These are phyloP conservation scores for Latheticus oryzae DNA, from an alignment of 2,888 invertebrate genomes.

Conservation along the genomic window DNA sequence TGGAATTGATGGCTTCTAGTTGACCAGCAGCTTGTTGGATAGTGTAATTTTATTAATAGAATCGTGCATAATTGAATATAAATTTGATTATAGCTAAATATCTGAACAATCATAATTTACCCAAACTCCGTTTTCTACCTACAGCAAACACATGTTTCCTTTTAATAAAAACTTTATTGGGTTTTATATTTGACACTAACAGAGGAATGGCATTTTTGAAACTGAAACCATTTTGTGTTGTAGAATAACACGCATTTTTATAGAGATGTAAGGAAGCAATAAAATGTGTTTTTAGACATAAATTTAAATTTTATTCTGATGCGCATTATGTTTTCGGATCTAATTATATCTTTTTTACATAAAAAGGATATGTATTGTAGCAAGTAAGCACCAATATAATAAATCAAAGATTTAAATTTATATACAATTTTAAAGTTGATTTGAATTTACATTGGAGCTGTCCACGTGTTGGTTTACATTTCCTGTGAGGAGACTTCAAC, in stretches of 20 bases:
- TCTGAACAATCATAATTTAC: conserved; percentile 25
- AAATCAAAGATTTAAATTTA: conserved; percentile 34
- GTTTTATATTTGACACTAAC: conserved; percentile 37
- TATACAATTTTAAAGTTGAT: conserved; percentile 35
- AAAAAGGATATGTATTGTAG: neutral
- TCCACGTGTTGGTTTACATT: conserved; percentile 39
- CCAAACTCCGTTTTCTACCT: conserved; percentile 27
- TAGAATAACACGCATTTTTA: conserved; percentile 34
- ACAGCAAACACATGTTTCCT: conserved; percentile 42
- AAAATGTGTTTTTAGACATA: conserved; percentile 35
- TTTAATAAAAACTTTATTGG: conserved; percentile 40
- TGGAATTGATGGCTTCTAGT: conserved; percentile 31
- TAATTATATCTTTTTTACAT: too few relatives aligned
- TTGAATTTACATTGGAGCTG: conserved; percentile 36
- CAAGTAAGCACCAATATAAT: conserved; percentile 5
- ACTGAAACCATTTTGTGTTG: conserved; percentile 32
- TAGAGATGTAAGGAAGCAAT: conserved; percentile 42
- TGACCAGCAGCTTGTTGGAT: conserved; percentile 16
- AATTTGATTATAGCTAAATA: conserved; percentile 29
- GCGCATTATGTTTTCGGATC: too few relatives aligned
- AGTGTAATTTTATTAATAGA: conserved; percentile 29
- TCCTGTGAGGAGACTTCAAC: conserved; percentile 41
- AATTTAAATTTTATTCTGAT: conserved; percentile 34
- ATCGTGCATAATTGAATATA: conserved; percentile 35
- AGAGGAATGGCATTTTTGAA: conserved; percentile 35